These are phyloP conservation scores for Papio anubis DNA, from an alignment of 2,113 vertebrate genomes.

Conservation along the genomic window DNA sequence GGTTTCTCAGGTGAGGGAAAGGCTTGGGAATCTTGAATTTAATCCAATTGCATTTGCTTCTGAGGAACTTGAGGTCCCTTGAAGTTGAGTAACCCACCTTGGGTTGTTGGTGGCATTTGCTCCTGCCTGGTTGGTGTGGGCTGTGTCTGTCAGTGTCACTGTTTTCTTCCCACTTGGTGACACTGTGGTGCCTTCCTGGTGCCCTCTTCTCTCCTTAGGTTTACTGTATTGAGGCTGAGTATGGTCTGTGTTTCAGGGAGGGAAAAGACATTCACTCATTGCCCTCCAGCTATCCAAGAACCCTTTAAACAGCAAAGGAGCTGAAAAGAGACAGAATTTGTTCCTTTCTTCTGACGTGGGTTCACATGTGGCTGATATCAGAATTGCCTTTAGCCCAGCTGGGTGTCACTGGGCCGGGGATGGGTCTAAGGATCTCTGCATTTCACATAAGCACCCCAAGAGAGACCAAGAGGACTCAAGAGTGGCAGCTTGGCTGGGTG, in stretches of 20 bases:
- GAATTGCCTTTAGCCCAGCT: neutral
- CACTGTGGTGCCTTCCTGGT: neutral
- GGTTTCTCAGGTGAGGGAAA: neutral
- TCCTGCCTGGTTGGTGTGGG: neutral
- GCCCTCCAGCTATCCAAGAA: rapidly evolving
- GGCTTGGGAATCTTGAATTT: neutral
- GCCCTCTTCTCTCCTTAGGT: neutral
- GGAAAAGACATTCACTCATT: neutral
- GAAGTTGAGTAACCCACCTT: neutral
- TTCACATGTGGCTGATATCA: rapidly evolving
- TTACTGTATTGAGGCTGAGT: neutral
- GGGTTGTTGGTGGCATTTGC: neutral
- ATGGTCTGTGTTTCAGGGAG: neutral
- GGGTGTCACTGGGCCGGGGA: neutral
- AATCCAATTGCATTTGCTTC: neutral
- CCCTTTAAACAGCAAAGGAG: neutral
- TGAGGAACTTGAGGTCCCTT: neutral
- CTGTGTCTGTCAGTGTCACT: rapidly evolving
- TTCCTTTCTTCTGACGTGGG: neutral
- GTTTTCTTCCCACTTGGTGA: neutral
- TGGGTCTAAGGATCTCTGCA: neutral
- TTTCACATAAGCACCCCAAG: neutral
- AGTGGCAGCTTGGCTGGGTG: neutral
- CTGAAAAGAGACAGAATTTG: neutral
- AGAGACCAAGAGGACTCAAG: neutral